A percentile compares a stretch with the other conserved stretches of the same genome.
Evolutionary conservation across 2,888 invertebrate species (phyloP).

Genomic region (Empis stercorea): DNA sequence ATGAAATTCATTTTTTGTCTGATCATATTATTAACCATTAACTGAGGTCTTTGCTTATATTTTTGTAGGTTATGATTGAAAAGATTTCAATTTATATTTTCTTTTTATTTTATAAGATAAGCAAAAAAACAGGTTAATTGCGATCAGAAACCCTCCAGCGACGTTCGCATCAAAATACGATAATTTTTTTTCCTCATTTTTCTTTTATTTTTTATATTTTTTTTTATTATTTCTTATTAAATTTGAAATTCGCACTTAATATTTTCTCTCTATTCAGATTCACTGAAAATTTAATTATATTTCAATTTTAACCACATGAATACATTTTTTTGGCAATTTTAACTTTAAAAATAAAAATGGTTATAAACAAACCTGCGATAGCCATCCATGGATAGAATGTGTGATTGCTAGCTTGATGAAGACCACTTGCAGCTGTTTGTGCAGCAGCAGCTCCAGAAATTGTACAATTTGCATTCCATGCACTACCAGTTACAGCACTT

Average conservation of each 20-base stretch:
- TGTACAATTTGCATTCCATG: conserved; percentile 83
- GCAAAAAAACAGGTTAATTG: no score
- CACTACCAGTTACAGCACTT: conserved; percentile 42
- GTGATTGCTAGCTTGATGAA: conserved; percentile 82
- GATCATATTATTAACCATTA: no score
- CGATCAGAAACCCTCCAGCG: no score
- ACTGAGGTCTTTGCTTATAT: no score
- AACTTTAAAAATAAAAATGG: conserved; percentile 1
- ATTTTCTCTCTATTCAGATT: no score
- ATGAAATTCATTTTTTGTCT: no score
- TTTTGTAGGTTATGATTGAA: no score
- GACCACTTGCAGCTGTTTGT: conserved; percentile 69
- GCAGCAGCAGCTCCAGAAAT: conserved; percentile 64
- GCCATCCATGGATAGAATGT: conserved; percentile 98
- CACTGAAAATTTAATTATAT: background rate
- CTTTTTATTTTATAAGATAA: no score
- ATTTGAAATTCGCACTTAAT: no score
- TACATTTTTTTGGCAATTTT: conserved; percentile 6
- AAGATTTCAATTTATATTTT: no score
- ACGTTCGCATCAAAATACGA: background rate
- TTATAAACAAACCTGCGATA: conserved; percentile 75
- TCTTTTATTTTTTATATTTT: no score
- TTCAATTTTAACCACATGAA: conserved; percentile 1
- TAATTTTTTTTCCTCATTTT: background rate
- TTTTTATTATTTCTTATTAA: background rate